phyloP scores from a whole-genome alignment of 2,113 vertebrate species.

The Chamaetylas fuelleborni region DNA sequence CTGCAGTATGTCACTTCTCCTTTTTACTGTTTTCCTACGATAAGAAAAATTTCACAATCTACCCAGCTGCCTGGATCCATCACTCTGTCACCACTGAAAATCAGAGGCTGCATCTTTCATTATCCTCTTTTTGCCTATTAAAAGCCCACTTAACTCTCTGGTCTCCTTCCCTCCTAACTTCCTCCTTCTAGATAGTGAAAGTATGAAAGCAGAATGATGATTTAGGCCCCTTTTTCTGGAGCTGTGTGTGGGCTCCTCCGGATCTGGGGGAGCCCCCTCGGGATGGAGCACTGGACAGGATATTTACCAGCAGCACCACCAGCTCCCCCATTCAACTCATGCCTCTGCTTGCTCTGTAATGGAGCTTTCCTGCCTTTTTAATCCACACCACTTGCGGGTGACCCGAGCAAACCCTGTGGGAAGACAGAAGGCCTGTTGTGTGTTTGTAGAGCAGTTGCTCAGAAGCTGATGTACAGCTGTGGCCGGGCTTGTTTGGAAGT shows the following conservation, averaged over 20 bases:
- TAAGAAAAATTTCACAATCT: neutral
- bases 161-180: neutral
- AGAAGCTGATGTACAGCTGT: constrained; percentile 85
- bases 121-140: neutral
- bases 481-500: constrained; percentile 76
- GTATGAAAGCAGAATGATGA: rapidly evolving
- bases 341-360: constrained; percentile 16
- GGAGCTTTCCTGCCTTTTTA: constrained; percentile 63
- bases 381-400: constrained; percentile 74
- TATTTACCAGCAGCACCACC: neutral
- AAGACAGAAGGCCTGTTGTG: constrained; percentile 86
- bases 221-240: neutral
- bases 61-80: neutral
- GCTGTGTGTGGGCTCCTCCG: neutral
- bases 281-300: neutral
- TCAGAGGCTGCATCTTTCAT: neutral
- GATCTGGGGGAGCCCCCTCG: neutral
- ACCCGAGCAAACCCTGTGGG: constrained; percentile 74
- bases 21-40: neutral
- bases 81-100: neutral
- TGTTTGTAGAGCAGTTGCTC: constrained; percentile 85
- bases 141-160: neutral
- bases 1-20: neutral
- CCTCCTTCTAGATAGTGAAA: neutral
- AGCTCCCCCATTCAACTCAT: neutral